Conservation (phyloP, 1,140 invertebrate species). For the Drosophila takahashii region DNA sequence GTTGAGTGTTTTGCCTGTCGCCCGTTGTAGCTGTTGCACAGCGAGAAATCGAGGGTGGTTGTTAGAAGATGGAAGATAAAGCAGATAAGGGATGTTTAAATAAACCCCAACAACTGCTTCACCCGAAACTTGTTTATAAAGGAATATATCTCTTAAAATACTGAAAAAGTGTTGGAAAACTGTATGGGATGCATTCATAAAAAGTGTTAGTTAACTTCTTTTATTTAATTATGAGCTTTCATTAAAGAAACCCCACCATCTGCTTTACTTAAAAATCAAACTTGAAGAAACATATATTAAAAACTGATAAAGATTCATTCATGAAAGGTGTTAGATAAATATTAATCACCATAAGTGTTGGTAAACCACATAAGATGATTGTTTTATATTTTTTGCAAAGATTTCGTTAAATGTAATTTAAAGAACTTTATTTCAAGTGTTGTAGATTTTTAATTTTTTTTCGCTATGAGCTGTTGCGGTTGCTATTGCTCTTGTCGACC, state of each 20-base stretch:
- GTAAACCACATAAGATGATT: not conserved
- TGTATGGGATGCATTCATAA: not conserved
- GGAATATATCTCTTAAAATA: too few species aligned
- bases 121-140: too few species aligned
- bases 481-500: constrained; percentile 18
- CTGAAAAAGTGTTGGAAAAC: not conserved
- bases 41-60: not conserved
- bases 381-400: not conserved
- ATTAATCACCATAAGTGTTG: not conserved
- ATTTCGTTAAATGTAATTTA: too few species aligned
- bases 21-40: constrained; percentile 35
- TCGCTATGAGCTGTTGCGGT: constrained; percentile 4
- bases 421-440: not conserved
- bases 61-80: too few species aligned
- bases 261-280: too few species aligned
- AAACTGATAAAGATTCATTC: too few species aligned
- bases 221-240: not conserved
- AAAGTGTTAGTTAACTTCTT: not conserved
- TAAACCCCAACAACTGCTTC: too few species aligned
- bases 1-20: constrained; percentile 66
- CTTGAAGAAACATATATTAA: too few species aligned
- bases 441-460: too few species aligned
- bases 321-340: not conserved
- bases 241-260: too few species aligned
- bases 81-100: too few species aligned